A percentile compares a stretch with the other conserved stretches of the same genome.
These are phyloP conservation scores for Cryptoleucopteryx plumbea DNA, from an alignment of 2,113 vertebrate species.

Conservation along the genomic window DNA sequence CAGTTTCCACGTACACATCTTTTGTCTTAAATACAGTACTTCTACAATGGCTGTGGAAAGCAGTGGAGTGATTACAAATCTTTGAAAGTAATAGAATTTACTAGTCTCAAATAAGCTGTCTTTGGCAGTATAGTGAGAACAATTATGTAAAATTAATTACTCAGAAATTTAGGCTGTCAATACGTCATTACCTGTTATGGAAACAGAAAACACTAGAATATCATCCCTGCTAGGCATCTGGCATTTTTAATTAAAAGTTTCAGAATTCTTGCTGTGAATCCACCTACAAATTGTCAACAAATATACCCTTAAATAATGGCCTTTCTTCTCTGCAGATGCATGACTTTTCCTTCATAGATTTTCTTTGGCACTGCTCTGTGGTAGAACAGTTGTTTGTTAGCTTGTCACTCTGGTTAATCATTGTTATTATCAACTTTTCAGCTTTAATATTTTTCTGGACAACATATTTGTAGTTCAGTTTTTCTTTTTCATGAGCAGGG, in stretches of 20 bases:
- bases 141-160: background rate
- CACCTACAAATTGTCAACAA: background rate
- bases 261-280: background rate
- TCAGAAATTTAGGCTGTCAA: background rate
- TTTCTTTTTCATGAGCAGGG: background rate
- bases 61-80: background rate
- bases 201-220: background rate
- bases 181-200: background rate
- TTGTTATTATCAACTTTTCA: background rate
- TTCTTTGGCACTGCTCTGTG: background rate
- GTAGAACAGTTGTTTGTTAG: background rate
- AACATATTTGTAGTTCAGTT: background rate
- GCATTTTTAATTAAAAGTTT: background rate
- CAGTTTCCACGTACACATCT: background rate
- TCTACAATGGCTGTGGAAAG: background rate
- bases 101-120: background rate
- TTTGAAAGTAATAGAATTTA: background rate
- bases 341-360: background rate
- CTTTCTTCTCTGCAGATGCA: background rate
- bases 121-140: background rate
- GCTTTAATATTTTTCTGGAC: background rate
- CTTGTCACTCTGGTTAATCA: background rate
- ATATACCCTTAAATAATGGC: background rate
- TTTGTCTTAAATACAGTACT: background rate
- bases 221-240: background rate